Conservation (phyloP, 2,888 invertebrate species). For the Timema podura region DNA sequence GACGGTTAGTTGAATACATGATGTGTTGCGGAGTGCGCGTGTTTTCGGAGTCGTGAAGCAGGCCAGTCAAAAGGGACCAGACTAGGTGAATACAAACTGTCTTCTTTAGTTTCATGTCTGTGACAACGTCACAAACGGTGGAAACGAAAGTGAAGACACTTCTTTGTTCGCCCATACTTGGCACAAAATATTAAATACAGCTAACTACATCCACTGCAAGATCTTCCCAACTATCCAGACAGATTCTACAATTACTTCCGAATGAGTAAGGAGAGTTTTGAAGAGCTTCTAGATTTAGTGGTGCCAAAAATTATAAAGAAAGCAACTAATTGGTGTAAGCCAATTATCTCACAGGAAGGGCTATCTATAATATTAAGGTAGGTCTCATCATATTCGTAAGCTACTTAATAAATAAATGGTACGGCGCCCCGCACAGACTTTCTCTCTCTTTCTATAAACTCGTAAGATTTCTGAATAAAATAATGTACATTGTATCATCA, state of each 20-base stretch:
- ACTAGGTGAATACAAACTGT: too few relatives aligned
- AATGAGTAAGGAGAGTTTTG: slow-evolving; percentile 10
- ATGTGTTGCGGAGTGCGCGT: too few relatives aligned
- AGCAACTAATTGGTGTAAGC: background rate
- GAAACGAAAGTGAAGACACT: background rate
- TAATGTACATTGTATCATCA: too few relatives aligned
- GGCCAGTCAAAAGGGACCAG: too few relatives aligned
- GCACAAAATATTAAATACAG: background rate
- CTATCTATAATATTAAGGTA: background rate
- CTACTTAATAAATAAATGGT: too few relatives aligned
- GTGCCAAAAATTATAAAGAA: background rate
- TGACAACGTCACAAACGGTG: background rate
- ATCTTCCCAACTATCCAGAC: background rate
- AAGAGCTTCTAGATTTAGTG: background rate
- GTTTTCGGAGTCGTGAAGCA: too few relatives aligned
- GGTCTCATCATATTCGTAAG: background rate
- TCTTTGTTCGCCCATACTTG: background rate
- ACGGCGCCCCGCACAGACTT: too few relatives aligned
- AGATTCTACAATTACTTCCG: background rate
- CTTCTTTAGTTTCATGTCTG: too few relatives aligned
- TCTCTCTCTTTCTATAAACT: too few relatives aligned
- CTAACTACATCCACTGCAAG: background rate
- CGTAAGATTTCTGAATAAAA: too few relatives aligned
- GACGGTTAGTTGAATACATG: too few relatives aligned
- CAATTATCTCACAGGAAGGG: background rate